Evolutionary conservation across 23 tunicate species (phyloP).

Genomic region (Ascidia mentula): DNA sequence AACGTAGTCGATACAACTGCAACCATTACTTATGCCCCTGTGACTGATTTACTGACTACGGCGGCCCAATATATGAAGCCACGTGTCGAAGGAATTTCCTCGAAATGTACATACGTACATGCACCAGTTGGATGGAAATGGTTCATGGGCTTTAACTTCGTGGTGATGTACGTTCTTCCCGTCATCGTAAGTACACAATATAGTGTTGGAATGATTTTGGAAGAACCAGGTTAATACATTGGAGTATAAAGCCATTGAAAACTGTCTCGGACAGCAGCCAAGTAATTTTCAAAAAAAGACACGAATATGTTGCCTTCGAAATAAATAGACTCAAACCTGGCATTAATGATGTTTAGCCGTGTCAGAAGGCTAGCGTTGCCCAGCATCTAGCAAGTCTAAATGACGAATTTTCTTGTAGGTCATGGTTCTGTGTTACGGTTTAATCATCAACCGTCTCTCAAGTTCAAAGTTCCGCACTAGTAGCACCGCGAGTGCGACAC

Average conservation of each 20-base stretch:
- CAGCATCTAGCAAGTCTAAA: too few species aligned
- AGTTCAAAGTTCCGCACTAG: not conserved
- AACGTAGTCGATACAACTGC: not conserved
- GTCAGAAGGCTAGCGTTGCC: too few species aligned
- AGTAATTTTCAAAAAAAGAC: too few species aligned
- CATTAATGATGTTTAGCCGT: too few species aligned
- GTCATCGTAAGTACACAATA: conserved; percentile 42
- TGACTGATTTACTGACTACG: too few species aligned
- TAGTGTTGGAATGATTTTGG: not conserved
- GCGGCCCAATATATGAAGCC: too few species aligned
- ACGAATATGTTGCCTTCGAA: too few species aligned
- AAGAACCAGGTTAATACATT: too few species aligned
- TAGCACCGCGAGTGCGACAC: not conserved
- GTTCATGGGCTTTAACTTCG: conserved; percentile 51
- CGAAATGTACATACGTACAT: conserved; percentile 36
- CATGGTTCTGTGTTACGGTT: conserved; percentile 48
- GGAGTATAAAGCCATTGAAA: too few species aligned
- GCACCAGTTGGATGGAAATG: conserved; percentile 27
- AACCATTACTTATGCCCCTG: not conserved
- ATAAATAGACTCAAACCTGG: too few species aligned
- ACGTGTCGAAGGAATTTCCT: not conserved
- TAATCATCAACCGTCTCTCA: conserved; percentile 37
- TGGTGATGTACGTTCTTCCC: conserved; percentile 56
- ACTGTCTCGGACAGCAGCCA: too few species aligned
- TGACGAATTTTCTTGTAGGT: conserved; percentile 37